These are phyloP conservation scores for Aplysia californica DNA, from an alignment of 1,140 invertebrate species.

Conservation along the genomic window DNA sequence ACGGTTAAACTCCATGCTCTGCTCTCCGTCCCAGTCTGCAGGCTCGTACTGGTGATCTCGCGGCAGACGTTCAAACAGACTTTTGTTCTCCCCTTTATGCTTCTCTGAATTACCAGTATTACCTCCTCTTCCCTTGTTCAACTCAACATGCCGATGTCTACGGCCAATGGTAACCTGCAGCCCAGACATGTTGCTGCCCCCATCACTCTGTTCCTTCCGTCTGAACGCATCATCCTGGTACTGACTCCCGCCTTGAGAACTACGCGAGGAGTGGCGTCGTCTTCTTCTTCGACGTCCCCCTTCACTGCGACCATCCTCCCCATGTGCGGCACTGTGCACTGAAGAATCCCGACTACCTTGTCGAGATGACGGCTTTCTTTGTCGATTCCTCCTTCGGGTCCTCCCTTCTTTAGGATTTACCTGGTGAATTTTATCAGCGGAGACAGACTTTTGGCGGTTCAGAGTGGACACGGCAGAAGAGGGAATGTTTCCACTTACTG, in stretches of 20 bases:
- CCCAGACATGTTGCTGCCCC: slow-evolving; percentile 13
- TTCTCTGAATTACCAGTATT: not conserved
- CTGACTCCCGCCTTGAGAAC: slow-evolving; percentile 8
- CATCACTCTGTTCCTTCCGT: not conserved
- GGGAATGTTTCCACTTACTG: not conserved
- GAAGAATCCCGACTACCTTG: slow-evolving; percentile 35
- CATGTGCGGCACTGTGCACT: slow-evolving; percentile 30
- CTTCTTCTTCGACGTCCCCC: slow-evolving; percentile 8
- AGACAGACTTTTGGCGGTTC: slow-evolving; percentile 23
- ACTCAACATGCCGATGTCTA: slow-evolving; percentile 6
- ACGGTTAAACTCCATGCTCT: not conserved
- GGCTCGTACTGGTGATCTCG: not conserved
- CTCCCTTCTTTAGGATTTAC: slow-evolving; percentile 20
- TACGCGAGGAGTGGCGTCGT: slow-evolving; percentile 7
- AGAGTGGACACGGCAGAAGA: too few relatives aligned
- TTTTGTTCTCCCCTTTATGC: not conserved
- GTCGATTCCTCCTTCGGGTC: slow-evolving; percentile 12
- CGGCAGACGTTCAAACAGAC: not conserved
- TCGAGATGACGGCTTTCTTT: slow-evolving; percentile 9
- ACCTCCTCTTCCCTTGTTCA: not conserved
- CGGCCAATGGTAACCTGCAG: slow-evolving; percentile 1
- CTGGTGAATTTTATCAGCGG: slow-evolving; percentile 28
- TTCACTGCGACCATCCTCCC: not conserved
- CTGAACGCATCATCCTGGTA: slow-evolving; percentile 6
- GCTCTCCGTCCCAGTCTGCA: not conserved